Base-by-base conservation (phyloP, 2,888 invertebrate genomes). In the Lithophane socia region DNA sequence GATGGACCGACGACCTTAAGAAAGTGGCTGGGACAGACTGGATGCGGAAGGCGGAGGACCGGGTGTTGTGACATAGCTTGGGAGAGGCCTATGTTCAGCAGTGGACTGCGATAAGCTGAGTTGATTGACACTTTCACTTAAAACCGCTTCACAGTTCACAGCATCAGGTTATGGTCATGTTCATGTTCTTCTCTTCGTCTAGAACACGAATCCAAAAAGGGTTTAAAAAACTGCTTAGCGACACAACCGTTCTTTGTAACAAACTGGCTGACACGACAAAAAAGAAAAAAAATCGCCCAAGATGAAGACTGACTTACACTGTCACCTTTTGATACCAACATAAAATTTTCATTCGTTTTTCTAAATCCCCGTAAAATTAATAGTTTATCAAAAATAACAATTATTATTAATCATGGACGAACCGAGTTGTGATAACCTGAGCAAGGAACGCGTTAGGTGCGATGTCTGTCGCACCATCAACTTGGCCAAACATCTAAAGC, bases 381-480 rank as follows among this genome's bases (percentile, higher is more conserved):
- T 73, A 73, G 67, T 73, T 63, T 10, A 71, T 42, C 44, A 75
- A 75, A 54, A 47, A 58, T n/a, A 47, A 60, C 70, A 78, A 65
- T 71, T 29, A 29, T 29, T 29, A 29, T 29, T 58, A 91, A 86
- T 63, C 87, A 95, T 95, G 95, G 93, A 93, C 56, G 63, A 49
- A 47, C 2, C 69, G 12, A 37, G 63, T 29, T 80, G 84, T 54
- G 68, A 47, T 21, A 82, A 69, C 54, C 3, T 68, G 8, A 70
- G 63, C 2, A 8, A 61, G 1, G 79, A 75, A 18, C 92, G 93
- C 37, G 84, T 90, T n/a, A 77, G 90, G 49, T 96, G 96, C 90
- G 95, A 95, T 64, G 91, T 93, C 0, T 96, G 96, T 77, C 94
- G 96, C 7, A 96, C 96, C 13, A 96, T 96, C 69, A 96, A 96